Base-by-base conservation (phyloP, 2,888 invertebrate genomes). In the Smittia sp. region DNA sequence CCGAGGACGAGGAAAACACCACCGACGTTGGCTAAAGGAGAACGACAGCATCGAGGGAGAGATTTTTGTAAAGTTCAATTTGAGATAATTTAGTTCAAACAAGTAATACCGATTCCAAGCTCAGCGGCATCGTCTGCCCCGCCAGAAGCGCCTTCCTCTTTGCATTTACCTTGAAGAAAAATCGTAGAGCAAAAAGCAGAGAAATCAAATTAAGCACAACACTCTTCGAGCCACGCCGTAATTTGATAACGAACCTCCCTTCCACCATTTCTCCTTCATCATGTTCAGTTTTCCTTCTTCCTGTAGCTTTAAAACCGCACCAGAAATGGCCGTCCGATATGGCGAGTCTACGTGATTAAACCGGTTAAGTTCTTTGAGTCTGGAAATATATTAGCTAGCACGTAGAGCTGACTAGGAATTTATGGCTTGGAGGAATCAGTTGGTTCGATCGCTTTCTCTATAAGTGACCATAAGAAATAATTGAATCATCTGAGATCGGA, bases 221-320 rank as follows among this genome's bases (percentile, higher is more conserved):
- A 46, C 78, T 89, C 88, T 70, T 85, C 84, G 77, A 91, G 80
- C 24, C 86, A 39, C 39, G 32, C 3, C 32, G 32, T 32, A 32
- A 32, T 32, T 46, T 46, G 58, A 7, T 24, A 24, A 69, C 46
- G 15, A 18, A 73, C 65, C 73, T 80, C 88, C 85, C 79, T 90
- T 89, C 97, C 97, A 98, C 97, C 97, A 98, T 79, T 90, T 91
- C 62, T 90, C 88, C 82, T 96, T 96, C 63, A 98, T 83, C 75
- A 88, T 87, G 20, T 89, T 88, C 69, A 98, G 84, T 76, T 87
- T 86, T 0, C 96, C 96, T 76, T 89, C 89, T 82, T 98, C 97
- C 79, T 97, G 96, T 76, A 98, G 86, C 82, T 91, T 91, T 9
- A 98, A 82, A 7, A 98, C 92, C 0, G 94, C 94, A 74, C 91